Evolutionary conservation across 2,797 vertebrate species (phyloP).

Genomic region (Cottoperca gobio): DNA sequence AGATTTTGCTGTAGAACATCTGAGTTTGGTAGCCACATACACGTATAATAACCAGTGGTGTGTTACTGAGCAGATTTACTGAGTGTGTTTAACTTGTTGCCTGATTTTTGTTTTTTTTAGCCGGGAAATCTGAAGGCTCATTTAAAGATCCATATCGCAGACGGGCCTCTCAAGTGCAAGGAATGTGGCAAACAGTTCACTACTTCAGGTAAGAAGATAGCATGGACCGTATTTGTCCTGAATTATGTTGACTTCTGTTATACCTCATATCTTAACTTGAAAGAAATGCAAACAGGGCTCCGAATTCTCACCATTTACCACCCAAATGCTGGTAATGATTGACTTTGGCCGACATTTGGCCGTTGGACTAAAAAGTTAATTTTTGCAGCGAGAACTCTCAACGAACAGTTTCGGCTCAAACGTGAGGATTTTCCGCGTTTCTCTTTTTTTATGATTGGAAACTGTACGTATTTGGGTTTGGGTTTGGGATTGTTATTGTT

Average conservation of each 20-base stretch:
- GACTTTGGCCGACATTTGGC: too few species aligned
- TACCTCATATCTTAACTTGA: neutral
- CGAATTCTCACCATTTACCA: too few species aligned
- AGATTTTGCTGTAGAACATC: neutral
- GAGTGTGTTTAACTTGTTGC: neutral
- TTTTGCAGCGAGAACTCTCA: too few species aligned
- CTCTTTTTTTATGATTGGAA: neutral
- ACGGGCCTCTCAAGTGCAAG: slow-evolving; percentile 96
- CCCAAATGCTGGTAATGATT: too few species aligned
- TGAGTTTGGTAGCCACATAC: neutral
- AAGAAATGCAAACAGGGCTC: neutral
- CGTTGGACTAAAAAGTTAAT: too few species aligned
- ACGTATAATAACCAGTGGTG: neutral
- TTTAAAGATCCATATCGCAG: slow-evolving; percentile 94
- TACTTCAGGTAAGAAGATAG: slow-evolving; percentile 89
- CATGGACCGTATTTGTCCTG: neutral
- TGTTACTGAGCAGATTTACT: neutral
- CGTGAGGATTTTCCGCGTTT: neutral
- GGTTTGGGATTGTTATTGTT: too few species aligned
- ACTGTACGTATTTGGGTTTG: neutral
- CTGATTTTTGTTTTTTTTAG: slow-evolving; percentile 72
- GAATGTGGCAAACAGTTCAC: slow-evolving; percentile 99
- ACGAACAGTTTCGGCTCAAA: too few species aligned
- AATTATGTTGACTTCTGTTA: neutral
- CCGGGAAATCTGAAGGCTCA: slow-evolving; percentile 96